phyloP scores from a whole-genome alignment of 2,797 vertebrate species.

The Aythya fuligula region DNA sequence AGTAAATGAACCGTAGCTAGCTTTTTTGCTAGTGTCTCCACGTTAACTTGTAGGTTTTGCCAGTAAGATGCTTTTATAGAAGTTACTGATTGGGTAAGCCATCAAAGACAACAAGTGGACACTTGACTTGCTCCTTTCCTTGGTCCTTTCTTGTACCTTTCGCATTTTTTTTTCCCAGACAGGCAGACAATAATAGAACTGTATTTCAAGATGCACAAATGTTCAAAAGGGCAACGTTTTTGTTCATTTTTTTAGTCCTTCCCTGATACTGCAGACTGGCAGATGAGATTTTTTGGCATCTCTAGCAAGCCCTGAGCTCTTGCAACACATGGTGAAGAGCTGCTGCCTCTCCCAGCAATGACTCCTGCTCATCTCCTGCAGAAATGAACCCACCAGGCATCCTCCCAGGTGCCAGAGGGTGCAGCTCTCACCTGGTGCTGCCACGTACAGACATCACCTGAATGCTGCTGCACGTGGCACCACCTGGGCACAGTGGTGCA shows the following conservation, averaged over 20 bases:
- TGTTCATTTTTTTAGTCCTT: neutral
- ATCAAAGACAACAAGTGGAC: neutral
- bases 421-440: neutral
- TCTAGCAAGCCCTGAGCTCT: neutral
- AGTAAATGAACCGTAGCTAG: neutral
- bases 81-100: neutral
- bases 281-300: neutral
- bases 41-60: neutral
- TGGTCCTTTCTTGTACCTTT: neutral
- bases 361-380: neutral
- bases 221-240: neutral
- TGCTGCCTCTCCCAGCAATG: neutral
- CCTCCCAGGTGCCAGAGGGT: neutral
- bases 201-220: neutral
- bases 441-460: accelerated
- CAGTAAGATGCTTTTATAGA: neutral
- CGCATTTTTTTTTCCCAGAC: neutral
- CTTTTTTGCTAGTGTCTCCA: neutral
- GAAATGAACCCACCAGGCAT: neutral
- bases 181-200: neutral
- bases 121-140: neutral
- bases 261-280: neutral
- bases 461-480: neutral
- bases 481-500: neutral
- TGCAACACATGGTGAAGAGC: neutral